A percentile compares a stretch with the other conserved stretches of the same genome.
These are phyloP conservation scores for Hycleus phaleratus DNA, from an alignment of 1,140 invertebrate genomes.

Conservation along the genomic window DNA sequence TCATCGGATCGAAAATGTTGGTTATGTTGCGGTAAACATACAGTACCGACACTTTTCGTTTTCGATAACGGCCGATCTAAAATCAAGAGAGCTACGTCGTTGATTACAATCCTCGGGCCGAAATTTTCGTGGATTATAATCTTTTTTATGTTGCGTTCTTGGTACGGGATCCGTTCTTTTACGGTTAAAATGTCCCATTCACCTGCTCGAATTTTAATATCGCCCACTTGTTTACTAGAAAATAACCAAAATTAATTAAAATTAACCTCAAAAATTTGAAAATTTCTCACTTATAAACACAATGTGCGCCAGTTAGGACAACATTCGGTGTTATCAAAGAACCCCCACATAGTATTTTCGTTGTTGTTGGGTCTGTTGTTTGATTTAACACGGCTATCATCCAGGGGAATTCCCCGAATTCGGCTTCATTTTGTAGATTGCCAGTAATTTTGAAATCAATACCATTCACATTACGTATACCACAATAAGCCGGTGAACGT, in stretches of 20 bases:
- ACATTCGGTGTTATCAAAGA: constrained; percentile 45
- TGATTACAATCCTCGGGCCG: constrained; percentile 46
- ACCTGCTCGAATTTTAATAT: constrained; percentile 52
- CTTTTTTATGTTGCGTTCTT: constrained; percentile 47
- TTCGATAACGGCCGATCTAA: constrained; percentile 45
- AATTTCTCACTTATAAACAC: constrained; percentile 46
- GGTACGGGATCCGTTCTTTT: constrained; percentile 51
- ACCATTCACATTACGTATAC: constrained; percentile 7
- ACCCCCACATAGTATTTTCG: constrained; percentile 9
- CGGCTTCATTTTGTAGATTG: constrained; percentile 20
- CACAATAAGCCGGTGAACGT: constrained; percentile 4
- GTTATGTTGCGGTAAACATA: constrained; percentile 53
- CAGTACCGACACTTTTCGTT: constrained; percentile 57
- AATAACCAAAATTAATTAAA: background rate
- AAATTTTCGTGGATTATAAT: constrained; percentile 36
- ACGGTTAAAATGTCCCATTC: constrained; percentile 64
- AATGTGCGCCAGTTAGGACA: constrained; percentile 44
- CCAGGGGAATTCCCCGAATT: constrained; percentile 54
- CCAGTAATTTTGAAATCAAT: constrained; percentile 12
- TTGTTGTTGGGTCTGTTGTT: background rate
- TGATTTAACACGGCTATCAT: constrained; percentile 42
- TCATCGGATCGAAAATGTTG: constrained; percentile 33
- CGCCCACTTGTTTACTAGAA: constrained; percentile 23
- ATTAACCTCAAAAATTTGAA: background rate
- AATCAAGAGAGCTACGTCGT: constrained; percentile 59